These are phyloP conservation scores for Asbolus verrucosus DNA, from an alignment of 1,140 invertebrate genomes.

Conservation along the genomic window DNA sequence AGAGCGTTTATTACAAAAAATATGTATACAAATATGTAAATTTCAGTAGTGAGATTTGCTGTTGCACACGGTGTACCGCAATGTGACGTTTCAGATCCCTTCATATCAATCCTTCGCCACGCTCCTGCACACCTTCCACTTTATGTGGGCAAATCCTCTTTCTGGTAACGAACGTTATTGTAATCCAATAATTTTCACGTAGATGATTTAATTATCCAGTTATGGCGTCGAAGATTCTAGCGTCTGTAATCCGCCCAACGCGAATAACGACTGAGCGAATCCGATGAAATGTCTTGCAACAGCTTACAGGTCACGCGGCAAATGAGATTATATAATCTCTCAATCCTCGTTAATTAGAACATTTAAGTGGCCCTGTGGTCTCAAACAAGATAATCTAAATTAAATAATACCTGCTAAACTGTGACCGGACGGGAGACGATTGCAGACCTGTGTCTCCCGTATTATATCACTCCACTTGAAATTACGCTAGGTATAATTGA, in stretches of 20 bases:
- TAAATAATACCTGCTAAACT: conserved; percentile 49
- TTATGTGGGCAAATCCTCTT: background rate
- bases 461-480: conserved; percentile 37
- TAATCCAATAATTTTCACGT: conserved; percentile 38
- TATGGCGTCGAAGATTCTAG: conserved; percentile 40
- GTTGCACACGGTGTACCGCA: too few species aligned
- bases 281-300: conserved; percentile 49
- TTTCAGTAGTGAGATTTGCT: too few species aligned
- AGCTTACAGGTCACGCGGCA: conserved; percentile 47
- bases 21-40: too few species aligned
- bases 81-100: too few species aligned
- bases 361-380: conserved; percentile 44
- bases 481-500: conserved; percentile 24
- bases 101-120: too few species aligned
- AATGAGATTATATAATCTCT: conserved; percentile 53
- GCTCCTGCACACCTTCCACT: background rate
- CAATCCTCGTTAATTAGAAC: conserved; percentile 51
- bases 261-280: conserved; percentile 17
- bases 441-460: conserved; percentile 34
- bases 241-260: conserved; percentile 21
- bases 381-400: conserved; percentile 50
- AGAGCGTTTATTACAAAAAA: too few species aligned
- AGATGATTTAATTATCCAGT: conserved; percentile 40
- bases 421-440: conserved; percentile 31
- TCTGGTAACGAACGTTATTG: background rate